Base-by-base conservation (phyloP, 1,140 invertebrate genomes). In the Maconellicoccus hirsutus region DNA sequence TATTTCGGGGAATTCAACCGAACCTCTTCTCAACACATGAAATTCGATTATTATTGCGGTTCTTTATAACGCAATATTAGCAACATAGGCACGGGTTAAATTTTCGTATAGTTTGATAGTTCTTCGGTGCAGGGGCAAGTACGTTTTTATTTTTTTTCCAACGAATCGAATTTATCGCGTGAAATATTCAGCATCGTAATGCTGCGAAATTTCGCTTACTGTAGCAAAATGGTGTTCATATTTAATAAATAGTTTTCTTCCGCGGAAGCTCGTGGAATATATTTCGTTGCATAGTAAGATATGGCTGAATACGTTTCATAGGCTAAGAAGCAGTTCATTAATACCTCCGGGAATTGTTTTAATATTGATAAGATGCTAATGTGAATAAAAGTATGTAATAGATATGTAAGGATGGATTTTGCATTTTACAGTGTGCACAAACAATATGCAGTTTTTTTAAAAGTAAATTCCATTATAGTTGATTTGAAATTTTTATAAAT, bases 341-440 rank as follows among this genome's bases (percentile, higher is more conserved):
- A 33, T 52, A 52, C 42, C 42, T 4, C n/a, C n/a, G 42, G 10
- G n/a, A 52, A 52, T 52, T 8, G n/a, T 52, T 52, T 52, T 52
- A 52, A 52, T 52, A 52, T 52, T 52, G 42, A 52, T 52, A 19
- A 52, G 42, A 52, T 52, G 42, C 42, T 52, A 52, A 52, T 52
- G 42, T 14, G n/a, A 16, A 52, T 52, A 33, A 33, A 33, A 33
- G 12, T 33, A 12, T 6, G 12, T 12, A 12, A 33, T 3, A 3
- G 12, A 33, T 33, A 33, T 33, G 29, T 33, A 33, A 33, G n/a
- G 12, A 33, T 33, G 3, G 29, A 33, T 33, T 33, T 33, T 33
- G 12, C 12, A n/a, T 33, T 33, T 33, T 6, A 33, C 29, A 33
- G 29, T 6, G 12, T 33, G 12, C 3, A 33, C 29, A 33, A 33